phyloP scores from a whole-genome alignment of 2,797 vertebrate species.

The Eulemur albifrons region DNA sequence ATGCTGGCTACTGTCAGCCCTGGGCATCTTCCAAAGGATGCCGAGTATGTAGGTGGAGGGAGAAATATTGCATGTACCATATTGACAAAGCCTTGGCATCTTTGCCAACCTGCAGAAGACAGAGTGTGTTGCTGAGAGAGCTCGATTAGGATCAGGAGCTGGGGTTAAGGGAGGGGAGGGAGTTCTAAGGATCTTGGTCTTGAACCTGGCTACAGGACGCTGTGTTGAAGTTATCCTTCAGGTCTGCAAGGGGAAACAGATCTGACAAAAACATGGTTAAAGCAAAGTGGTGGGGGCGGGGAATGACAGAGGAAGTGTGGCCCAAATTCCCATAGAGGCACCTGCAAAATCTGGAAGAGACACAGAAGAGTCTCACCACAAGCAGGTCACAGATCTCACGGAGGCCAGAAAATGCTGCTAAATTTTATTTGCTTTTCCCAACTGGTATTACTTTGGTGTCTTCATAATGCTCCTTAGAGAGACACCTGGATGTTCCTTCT shows the following conservation, averaged over 20 bases:
- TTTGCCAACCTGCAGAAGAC: background rate
- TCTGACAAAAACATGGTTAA: background rate
- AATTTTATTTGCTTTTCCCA: background rate
- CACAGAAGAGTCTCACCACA: background rate
- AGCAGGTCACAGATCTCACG: background rate
- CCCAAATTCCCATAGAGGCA: background rate
- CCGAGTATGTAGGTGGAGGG: background rate
- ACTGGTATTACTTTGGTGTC: background rate
- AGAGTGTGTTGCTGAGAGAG: background rate
- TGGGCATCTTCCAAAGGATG: conserved; percentile 25
- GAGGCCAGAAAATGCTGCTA: background rate
- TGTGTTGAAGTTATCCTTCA: background rate
- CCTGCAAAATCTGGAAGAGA: background rate
- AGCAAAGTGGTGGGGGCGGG: background rate
- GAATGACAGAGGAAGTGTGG: background rate
- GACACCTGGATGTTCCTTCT: background rate
- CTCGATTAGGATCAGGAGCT: background rate
- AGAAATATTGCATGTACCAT: background rate
- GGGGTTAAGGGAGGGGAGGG: background rate
- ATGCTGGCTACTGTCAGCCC: conserved; percentile 20
- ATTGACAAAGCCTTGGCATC: background rate
- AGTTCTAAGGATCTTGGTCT: background rate
- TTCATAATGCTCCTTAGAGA: background rate
- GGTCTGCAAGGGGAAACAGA: background rate
- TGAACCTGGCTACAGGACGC: background rate